These are phyloP conservation scores for Drepana falcataria DNA, from an alignment of 2,888 invertebrate genomes.

Conservation along the genomic window DNA sequence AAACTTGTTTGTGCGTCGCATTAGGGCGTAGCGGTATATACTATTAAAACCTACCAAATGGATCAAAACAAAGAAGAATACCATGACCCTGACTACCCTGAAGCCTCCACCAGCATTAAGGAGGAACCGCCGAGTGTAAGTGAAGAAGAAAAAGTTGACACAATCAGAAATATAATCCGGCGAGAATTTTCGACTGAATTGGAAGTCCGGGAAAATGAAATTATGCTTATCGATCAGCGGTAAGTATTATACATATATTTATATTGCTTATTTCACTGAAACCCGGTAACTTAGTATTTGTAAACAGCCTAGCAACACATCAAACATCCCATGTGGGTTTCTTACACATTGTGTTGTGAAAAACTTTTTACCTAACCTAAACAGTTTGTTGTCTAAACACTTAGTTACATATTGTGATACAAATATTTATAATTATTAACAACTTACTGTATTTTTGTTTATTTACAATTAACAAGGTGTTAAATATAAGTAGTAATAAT, in stretches of 20 bases:
- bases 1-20: constrained; percentile 28
- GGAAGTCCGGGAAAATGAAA: constrained; percentile 82
- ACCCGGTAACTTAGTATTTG: not conserved
- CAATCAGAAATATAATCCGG: constrained; percentile 81
- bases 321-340: constrained; percentile 7
- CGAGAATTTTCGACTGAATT: constrained; percentile 86
- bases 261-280: no score
- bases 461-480: not conserved
- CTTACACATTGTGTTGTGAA: not conserved
- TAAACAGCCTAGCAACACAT: not conserved
- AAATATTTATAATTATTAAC: not conserved
- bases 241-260: constrained; percentile 44
- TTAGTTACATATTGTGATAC: not conserved
- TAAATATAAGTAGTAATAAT: no score
- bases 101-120: constrained; percentile 34
- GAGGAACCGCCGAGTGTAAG: constrained; percentile 36
- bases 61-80: constrained; percentile 66
- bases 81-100: constrained; percentile 80
- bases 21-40: constrained; percentile 46
- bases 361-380: not conserved
- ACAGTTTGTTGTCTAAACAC: constrained; percentile 5
- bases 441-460: not conserved
- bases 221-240: constrained; percentile 83
- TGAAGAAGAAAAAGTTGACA: constrained; percentile 64
- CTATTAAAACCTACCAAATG: constrained; percentile 46